Evolutionary conservation across 2,888 invertebrate species (phyloP), one percentile per base, ranked within the genome.

Genomic region (Caenorhabditis drosophilae): DNA sequence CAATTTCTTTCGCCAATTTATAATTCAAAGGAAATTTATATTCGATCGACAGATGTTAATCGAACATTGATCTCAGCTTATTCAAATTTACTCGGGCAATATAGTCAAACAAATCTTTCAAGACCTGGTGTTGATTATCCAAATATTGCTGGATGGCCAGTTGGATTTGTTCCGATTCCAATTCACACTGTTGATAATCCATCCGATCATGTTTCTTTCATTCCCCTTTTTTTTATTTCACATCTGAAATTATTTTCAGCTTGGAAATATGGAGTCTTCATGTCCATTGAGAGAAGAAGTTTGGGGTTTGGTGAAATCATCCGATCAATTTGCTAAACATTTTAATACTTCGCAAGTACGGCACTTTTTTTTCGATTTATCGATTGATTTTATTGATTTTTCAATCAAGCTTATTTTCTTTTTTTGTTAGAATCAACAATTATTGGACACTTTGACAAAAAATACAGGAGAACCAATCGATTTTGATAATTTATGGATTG

Each of bases 41-140:
- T 90, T 1, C 86, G 87, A 49, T 91, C 92, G 36, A 92, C 93
- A 0, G 91, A 93, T 85, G 89, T 90, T 11, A 92, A 94, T 85
- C 88, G 94, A 25, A 92, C 93, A 0, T 85, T 93, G 7, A 85
- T 85, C 83, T 85, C 84, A 48, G 85, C 85, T 2, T 78, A 83
- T 68, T 74, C 73, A 4, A 73, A 76, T 45, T 20, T 76, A 34
- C 49, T 72, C 25, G 76, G 75, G 2, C 70, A 70, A 61, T 73
- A 72, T 45, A 54, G 67, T 20, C 68, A 61, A 31, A 51, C 58
- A 25, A 18, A 78, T 18, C 79, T 83, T 58, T 70, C 84, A n/a
- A 26, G 36, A 16, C 22, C 44, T 2, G 55, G 36, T 11, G 2
- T 54, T 0, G 68, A 68, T 23, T 68, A 69, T 47, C 69, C 70